These are phyloP conservation scores for Psittacus erithacus DNA, from an alignment of 2,113 vertebrate species.

Conservation along the genomic window DNA sequence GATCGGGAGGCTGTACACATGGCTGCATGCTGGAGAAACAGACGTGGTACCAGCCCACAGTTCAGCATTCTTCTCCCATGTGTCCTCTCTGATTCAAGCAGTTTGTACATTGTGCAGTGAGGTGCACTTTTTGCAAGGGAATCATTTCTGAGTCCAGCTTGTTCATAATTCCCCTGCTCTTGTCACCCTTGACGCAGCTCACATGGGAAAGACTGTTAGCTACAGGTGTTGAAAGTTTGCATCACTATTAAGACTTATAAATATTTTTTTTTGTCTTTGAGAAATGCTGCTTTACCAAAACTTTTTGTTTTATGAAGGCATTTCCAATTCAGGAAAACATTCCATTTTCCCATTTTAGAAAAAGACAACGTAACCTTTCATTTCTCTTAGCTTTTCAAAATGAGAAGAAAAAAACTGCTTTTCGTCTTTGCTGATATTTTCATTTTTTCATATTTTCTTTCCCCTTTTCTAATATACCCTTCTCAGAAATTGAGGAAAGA, in stretches of 20 bases:
- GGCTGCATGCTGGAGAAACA: background rate
- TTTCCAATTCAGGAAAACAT: background rate
- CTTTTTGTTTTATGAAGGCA: background rate
- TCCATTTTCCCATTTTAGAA: background rate
- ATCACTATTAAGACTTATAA: background rate
- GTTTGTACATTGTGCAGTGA: background rate
- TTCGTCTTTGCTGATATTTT: background rate
- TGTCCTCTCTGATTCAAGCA: background rate
- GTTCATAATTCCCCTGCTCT: background rate
- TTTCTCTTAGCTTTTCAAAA: background rate
- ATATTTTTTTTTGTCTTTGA: background rate
- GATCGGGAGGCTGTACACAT: fast-evolving
- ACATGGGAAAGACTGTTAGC: background rate
- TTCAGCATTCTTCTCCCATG: background rate
- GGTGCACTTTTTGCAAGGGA: background rate
- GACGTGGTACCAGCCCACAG: background rate
- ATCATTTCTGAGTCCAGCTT: background rate
- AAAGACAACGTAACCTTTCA: background rate
- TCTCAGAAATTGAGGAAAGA: background rate
- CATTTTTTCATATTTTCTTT: background rate
- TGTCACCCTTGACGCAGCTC: background rate
- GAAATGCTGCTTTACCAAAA: background rate
- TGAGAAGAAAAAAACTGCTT: background rate
- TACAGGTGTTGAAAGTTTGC: background rate
- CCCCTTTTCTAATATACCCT: background rate